Conservation (phyloP, 2,797 vertebrate species). For the Gambusia yucatana region DNA sequence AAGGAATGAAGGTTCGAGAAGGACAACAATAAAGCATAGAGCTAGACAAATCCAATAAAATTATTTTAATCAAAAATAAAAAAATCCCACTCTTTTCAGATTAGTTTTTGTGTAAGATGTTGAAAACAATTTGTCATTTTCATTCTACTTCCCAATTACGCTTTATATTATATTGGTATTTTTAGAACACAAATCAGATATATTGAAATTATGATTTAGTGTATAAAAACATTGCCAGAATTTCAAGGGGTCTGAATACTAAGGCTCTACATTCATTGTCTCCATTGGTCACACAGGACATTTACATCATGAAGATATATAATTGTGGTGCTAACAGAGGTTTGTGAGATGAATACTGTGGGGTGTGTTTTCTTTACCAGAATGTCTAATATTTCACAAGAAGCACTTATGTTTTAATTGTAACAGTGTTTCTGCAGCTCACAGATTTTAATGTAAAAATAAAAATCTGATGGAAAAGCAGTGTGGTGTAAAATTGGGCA, state of each 20-base stretch:
- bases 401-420: not conserved
- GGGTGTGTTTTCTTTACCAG: not conserved
- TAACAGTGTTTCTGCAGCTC: not conserved
- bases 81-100: too few relatives aligned
- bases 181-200: not conserved
- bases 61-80: not conserved
- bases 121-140: not conserved
- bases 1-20: not conserved
- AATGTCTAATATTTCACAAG: not conserved
- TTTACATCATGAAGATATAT: not conserved
- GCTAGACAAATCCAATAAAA: not conserved
- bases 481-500: not conserved
- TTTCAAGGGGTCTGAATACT: not conserved
- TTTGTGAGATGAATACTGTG: not conserved
- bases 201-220: not conserved
- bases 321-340: not conserved
- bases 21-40: not conserved
- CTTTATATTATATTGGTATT: not conserved
- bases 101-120: not conserved
- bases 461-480: not conserved
- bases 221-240: not conserved
- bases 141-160: not conserved
- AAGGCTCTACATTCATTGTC: not conserved
- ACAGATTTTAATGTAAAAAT: not conserved
- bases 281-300: not conserved